Evolutionary conservation across 30 jellyfish, hydroid and myxozoan species (phyloP), one percentile per base, ranked within the genome.

Genomic region (Turritopsis rubra): DNA sequence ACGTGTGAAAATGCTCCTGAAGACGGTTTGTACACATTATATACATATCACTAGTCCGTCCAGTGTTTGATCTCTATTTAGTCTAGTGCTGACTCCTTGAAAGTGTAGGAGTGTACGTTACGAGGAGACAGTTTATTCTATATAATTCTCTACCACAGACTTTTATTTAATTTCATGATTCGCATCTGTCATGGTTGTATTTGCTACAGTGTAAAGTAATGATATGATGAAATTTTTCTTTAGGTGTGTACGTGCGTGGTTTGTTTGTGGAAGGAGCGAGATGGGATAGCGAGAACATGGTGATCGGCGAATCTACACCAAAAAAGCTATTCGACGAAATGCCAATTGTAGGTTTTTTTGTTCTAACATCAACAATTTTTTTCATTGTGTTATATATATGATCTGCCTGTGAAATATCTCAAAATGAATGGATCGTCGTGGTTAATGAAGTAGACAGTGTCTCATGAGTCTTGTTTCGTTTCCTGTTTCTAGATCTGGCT

Each of bases 231-330:
- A 41, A 3, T 41, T 41, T 5, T 41, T 3, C 60, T 85, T 30
- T 75, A 90, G 97, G 97, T 53, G 97, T 90, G 52, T 90, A 85
- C 84, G 92, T 90, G 52, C 76, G 79, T 23, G 97, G 97, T n/a
- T 75, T 90, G 20, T 90, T 52, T 66, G 76, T 90, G 92, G 97
- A 90, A 74, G 97, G 97, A 52, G 97, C 97, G 22, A 85, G 95
- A 31, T 90, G 97, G 97, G 97, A 90, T 81, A 52, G 84, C 28
- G 89, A 90, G 82, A 76, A 86, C 18, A 85, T 80, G 71, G 95
- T 83, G 19, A 73, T 90, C 21, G 97, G 97, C 65, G 97, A 90
- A 78, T 90, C 97, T 7, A 65, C 26, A 0, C 97, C 97, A 21
- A 90, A 90, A 72, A 91, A 80, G 27, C 71, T 90, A n/a, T 85